A percentile compares a stretch with the other conserved stretches of the same genome.
Evolutionary conservation across 1,140 invertebrate species (phyloP).

Genomic region (Zaprionus tsacasi): DNA sequence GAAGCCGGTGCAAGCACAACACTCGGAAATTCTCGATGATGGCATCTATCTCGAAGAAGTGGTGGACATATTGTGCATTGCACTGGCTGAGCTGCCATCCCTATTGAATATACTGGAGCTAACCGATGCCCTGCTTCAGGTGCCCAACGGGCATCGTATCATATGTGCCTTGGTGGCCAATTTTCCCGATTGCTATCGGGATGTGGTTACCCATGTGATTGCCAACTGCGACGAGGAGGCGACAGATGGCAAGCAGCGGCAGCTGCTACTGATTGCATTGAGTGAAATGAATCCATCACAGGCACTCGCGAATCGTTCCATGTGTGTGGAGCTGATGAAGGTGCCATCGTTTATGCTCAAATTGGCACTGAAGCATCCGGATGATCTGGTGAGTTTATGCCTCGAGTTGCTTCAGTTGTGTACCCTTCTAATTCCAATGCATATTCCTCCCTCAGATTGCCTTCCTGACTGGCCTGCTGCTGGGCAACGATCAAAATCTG

Average conservation of each 20-base stretch:
- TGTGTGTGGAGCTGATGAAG: conserved; percentile 94
- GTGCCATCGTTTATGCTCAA: conserved; percentile 89
- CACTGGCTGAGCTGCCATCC: conserved; percentile 94
- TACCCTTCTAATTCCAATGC: conserved; percentile 3
- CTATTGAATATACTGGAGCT: conserved; percentile 93
- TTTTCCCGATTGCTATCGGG: conserved; percentile 96
- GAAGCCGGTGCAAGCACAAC: conserved; percentile 84
- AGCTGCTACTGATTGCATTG: conserved; percentile 90
- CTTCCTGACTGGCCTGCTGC: conserved; percentile 95
- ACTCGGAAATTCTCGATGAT: conserved; percentile 97
- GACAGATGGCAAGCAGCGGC: conserved; percentile 90
- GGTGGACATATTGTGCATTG: conserved; percentile 97
- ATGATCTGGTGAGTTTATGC: conserved; percentile 70
- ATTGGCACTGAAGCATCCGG: conserved; percentile 76
- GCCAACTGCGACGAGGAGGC: conserved; percentile 95
- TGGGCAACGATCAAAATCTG: conserved; percentile 95
- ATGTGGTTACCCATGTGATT: conserved; percentile 94
- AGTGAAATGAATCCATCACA: conserved; percentile 96
- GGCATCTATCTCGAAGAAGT: conserved; percentile 97
- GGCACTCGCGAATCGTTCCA: conserved; percentile 91
- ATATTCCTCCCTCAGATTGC: conserved; percentile 86
- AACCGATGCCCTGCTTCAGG: conserved; percentile 93
- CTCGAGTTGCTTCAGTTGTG: not conserved
- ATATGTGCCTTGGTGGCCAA: conserved; percentile 96
- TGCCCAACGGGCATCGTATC: conserved; percentile 95